Percentiles rank a stretch among this genome's conserved stretches.
Conservation (phyloP, 2,797 vertebrate species). For the Girardinus metallicus region DNA sequence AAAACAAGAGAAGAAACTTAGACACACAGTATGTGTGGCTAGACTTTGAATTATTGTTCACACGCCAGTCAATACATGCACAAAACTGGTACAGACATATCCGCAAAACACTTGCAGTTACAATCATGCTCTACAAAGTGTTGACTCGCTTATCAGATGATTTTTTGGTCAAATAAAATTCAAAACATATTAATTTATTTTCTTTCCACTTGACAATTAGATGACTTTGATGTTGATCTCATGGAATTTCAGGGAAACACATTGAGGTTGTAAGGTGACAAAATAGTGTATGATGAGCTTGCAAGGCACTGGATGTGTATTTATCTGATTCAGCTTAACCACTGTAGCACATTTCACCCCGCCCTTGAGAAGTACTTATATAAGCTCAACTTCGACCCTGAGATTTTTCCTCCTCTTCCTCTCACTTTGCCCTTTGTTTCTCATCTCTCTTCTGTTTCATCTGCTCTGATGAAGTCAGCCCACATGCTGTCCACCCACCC, state of each 20-base stretch:
- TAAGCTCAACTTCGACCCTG: slow-evolving; percentile 57
- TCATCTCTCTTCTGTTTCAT: slow-evolving; percentile 34
- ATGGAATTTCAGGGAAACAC: neutral
- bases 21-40: neutral
- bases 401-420: slow-evolving; percentile 39
- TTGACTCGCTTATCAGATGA: neutral
- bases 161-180: neutral
- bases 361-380: slow-evolving; percentile 54
- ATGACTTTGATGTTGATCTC: neutral
- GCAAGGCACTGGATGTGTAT: neutral
- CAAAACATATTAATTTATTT: neutral
- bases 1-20: neutral
- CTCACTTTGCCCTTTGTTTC: slow-evolving; percentile 35
- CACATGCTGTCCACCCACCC: slow-evolving; percentile 33
- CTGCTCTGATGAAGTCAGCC: slow-evolving; percentile 34
- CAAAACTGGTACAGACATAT: neutral
- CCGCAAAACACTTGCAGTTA: neutral
- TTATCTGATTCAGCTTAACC: slow-evolving; percentile 12
- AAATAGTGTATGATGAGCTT: neutral
- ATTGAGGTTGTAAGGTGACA: neutral
- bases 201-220: neutral
- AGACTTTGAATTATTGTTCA: neutral
- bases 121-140: neutral
- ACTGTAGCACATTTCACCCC: slow-evolving; percentile 32
- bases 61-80: neutral